Evolutionary conservation across 2,113 vertebrate species (phyloP), one percentile per base, ranked within the genome.

Genomic region (Centrocercus urophasianus): DNA sequence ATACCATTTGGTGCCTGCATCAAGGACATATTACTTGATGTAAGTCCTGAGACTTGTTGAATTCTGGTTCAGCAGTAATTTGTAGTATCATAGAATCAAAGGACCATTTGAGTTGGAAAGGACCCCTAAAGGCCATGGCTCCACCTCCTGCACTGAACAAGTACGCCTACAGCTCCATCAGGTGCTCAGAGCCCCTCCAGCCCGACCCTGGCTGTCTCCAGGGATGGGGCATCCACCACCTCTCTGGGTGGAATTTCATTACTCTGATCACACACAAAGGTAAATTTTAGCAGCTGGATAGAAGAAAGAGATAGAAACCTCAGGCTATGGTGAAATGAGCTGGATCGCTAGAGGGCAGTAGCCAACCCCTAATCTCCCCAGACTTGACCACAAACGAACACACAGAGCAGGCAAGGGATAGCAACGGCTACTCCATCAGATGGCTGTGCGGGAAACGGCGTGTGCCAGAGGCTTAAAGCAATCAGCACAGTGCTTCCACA

Each of bases 271-370:
- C 43, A 38, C 13, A 30, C 40, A 5, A 13, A 19, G 32, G 17
- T 67, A 59, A 32, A 72, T 52, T 82, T 79, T 45, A 79, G 34
- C 47, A 75, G 69, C 15, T 42, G 6, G 42, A 27, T 30, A 4
- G 52, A 15, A 6, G 40, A 20, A 43, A 42, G 2, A 34, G 20
- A 12, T 11, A 2, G 67, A 70, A 50, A 66, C 27, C 45, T 40
- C 2, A 32, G 63, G 1, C 4, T 6, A 4, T 1, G 34, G 56
- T 6, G 86, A 40, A 2, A 52, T 14, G 18, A 19, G 24, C 27
- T 10, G 25, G n/a, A 45, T 79, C 96, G 88, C 94, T 91, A 96
- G 97, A 93, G 93, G 97, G 97, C 96, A 96, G 96, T 38, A 96
- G 93, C 50, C 93, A 94, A 96, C 95, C 22, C 94, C 60, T 40